A percentile compares a stretch with the other conserved stretches of the same genome.
Evolutionary conservation across 2,797 vertebrate species (phyloP).

Genomic region (Syndactyla subalaris): DNA sequence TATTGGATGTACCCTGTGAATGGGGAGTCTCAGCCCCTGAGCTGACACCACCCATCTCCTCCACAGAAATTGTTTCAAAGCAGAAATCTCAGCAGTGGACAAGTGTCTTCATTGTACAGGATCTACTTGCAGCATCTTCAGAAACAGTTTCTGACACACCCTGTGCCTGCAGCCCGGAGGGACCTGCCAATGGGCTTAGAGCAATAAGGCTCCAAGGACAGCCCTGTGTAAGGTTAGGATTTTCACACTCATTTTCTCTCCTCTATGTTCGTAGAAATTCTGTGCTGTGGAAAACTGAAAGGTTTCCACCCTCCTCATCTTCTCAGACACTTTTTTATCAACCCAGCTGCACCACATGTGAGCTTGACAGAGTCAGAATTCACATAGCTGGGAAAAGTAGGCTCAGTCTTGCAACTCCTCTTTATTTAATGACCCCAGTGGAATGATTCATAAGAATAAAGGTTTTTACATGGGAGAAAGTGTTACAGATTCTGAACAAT

Average conservation of each 20-base stretch:
- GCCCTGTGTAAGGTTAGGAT: not conserved
- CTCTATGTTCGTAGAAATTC: not conserved
- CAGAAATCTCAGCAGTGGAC: not conserved
- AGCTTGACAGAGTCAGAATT: constrained; percentile 38
- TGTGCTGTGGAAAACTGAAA: constrained; percentile 9
- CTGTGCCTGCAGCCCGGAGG: not conserved
- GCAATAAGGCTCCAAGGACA: not conserved
- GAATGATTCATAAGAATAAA: constrained; percentile 33
- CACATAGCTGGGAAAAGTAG: not conserved
- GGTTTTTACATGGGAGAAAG: not conserved
- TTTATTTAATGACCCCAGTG: constrained; percentile 6
- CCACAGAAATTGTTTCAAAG: not conserved
- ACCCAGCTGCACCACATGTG: not conserved
- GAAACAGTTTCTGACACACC: not conserved
- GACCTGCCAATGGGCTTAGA: not conserved
- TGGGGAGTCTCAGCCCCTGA: not conserved
- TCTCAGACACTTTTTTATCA: constrained; percentile 2
- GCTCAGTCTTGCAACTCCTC: not conserved
- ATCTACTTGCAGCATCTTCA: not conserved
- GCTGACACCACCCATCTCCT: rapidly evolving
- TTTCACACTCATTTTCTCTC: not conserved
- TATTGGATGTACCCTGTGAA: rapidly evolving
- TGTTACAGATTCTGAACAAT: not conserved
- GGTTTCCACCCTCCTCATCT: constrained; percentile 30
- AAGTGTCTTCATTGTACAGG: not conserved